These are phyloP conservation scores for Elymnias hypermnestra DNA, from an alignment of 1,140 invertebrate genomes.

Conservation along the genomic window DNA sequence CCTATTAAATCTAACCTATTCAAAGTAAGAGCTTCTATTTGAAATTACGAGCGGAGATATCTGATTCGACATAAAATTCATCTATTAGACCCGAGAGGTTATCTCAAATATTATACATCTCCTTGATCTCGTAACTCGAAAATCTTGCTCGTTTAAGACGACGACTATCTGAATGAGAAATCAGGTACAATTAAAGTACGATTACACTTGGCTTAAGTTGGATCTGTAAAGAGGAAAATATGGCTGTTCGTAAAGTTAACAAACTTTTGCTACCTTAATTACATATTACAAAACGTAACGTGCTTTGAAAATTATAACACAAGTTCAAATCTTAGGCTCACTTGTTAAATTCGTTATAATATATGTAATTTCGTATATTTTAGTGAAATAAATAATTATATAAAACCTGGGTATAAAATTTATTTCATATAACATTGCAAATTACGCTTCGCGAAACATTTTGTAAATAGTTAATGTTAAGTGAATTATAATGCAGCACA, in stretches of 20 bases:
- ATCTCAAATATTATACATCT: slow-evolving; percentile 3
- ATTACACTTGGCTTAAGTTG: neutral
- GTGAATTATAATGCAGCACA: no score
- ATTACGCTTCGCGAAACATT: no score
- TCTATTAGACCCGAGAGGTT: slow-evolving; percentile 3
- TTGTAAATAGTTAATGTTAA: no score
- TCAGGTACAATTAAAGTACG: neutral
- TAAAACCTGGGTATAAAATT: no score
- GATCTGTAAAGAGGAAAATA: neutral
- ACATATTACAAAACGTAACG: no score
- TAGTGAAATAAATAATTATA: no score
- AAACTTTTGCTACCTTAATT: no score
- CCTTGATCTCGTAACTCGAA: slow-evolving; percentile 3
- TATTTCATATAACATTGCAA: no score
- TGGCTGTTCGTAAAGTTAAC: neutral
- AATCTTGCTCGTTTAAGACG: slow-evolving; percentile 1
- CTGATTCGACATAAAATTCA: slow-evolving; percentile 3
- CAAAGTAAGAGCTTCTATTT: neutral
- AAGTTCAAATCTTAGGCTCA: no score
- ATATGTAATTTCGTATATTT: no score
- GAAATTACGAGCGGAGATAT: slow-evolving; percentile 1
- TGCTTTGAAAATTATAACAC: no score
- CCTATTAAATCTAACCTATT: neutral
- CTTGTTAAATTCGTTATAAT: no score
- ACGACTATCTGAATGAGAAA: neutral